Percentiles rank a stretch among this genome's conserved stretches.
Evolutionary conservation across 2,797 vertebrate species (phyloP).

Genomic region (Esox lucius): DNA sequence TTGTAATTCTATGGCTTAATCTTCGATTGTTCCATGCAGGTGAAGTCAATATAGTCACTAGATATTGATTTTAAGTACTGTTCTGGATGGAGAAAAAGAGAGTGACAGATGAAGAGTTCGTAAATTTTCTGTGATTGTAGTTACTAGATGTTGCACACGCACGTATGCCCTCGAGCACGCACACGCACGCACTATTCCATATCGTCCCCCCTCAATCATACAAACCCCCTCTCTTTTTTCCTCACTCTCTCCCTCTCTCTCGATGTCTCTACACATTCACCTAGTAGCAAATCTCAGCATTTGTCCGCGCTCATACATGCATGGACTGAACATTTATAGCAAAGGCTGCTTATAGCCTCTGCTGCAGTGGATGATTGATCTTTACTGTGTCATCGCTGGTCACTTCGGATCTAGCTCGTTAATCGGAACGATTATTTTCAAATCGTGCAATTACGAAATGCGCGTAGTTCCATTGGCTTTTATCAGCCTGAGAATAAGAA

Average conservation of each 20-base stretch:
- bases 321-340: conserved; percentile 2
- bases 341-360: conserved; percentile 27
- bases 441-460: neutral
- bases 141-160: neutral
- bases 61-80: conserved; percentile 12
- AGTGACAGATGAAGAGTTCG: neutral
- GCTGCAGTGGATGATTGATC: conserved; percentile 71
- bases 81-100: neutral
- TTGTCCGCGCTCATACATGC: neutral
- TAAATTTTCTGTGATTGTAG: neutral
- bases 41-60: conserved; percentile 11
- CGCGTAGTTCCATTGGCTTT: neutral
- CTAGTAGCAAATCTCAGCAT: neutral
- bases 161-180: neutral
- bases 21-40: neutral
- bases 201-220: neutral
- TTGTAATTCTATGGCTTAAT: neutral
- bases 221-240: conserved; percentile 5
- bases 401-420: conserved; percentile 37
- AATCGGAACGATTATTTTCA: neutral
- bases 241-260: conserved; percentile 31
- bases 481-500: neutral
- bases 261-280: conserved; percentile 9
- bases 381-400: conserved; percentile 40
- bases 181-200: neutral